phyloP scores from a whole-genome alignment of 2,113 vertebrate genomes.

The Ranitomeya imitator region DNA sequence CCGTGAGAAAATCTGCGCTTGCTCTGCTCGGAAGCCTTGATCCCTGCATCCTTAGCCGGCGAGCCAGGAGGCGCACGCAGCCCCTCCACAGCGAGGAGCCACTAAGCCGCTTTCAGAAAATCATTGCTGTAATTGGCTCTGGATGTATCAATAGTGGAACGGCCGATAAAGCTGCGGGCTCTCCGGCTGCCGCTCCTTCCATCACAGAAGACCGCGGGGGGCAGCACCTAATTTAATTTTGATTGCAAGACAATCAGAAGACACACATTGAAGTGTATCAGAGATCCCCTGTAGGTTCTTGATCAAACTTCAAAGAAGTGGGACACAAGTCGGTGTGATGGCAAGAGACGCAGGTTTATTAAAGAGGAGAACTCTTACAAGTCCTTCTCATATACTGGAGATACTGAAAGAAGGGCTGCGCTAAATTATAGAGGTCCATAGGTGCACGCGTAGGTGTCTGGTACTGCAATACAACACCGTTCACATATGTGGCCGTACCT shows the following conservation, averaged over 20 bases:
- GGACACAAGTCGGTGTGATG: not conserved
- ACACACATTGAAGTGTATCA: constrained; percentile 46
- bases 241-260: constrained; percentile 43
- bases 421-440: not conserved
- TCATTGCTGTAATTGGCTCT: constrained; percentile 49
- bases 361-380: constrained; percentile 16
- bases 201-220: constrained; percentile 30
- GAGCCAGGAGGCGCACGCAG: not conserved
- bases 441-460: too few species aligned
- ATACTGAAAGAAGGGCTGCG: not conserved
- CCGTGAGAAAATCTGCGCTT: not conserved
- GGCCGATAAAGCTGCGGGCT: constrained; percentile 41
- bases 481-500: not conserved
- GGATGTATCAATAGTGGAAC: constrained; percentile 45
- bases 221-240: constrained; percentile 47
- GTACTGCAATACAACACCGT: not conserved
- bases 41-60: not conserved
- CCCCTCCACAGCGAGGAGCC: constrained; percentile 2
- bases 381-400: not conserved
- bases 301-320: constrained; percentile 31
- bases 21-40: not conserved
- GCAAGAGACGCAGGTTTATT: constrained; percentile 11
- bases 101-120: constrained; percentile 40
- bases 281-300: constrained; percentile 37
- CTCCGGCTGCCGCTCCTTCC: constrained; percentile 4